A percentile compares a stretch with the other conserved stretches of the same genome.
Evolutionary conservation across 2,113 vertebrate species (phyloP).

Genomic region (Albula goreensis): DNA sequence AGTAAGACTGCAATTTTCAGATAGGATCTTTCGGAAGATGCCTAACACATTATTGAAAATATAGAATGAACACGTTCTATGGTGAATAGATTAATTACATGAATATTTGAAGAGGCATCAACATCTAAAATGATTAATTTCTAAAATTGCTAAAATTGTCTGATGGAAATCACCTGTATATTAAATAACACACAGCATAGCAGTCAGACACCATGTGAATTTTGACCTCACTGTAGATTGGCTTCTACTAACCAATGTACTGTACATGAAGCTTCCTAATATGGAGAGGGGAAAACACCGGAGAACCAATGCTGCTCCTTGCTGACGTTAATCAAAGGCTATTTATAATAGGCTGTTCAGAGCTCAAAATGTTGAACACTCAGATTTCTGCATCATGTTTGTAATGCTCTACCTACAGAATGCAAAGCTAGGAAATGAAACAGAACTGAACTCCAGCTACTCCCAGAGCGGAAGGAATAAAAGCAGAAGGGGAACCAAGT

Average conservation of each 20-base stretch:
- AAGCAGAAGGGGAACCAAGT: not conserved
- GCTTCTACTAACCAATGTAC: not conserved
- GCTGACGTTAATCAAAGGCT: slow-evolving; percentile 2
- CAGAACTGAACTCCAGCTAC: not conserved
- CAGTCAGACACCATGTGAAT: too few species aligned
- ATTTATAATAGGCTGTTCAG: not conserved
- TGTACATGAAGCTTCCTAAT: slow-evolving; percentile 9
- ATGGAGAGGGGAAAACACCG: not conserved
- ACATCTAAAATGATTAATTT: too few species aligned
- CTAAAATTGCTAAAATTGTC: too few species aligned
- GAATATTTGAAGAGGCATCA: too few species aligned
- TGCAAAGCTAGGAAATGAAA: not conserved
- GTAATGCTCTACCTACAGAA: not conserved
- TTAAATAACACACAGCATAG: too few species aligned
- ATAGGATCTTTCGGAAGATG: too few species aligned
- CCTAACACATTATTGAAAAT: too few species aligned
- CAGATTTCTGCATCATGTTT: not conserved
- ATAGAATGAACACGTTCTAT: too few species aligned
- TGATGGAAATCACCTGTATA: too few species aligned
- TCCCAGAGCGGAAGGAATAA: not conserved
- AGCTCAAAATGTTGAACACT: not conserved
- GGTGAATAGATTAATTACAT: too few species aligned
- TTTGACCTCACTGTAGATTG: not conserved
- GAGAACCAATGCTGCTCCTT: not conserved
- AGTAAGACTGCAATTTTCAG: too few species aligned